A percentile compares a stretch with the other conserved stretches of the same genome.
Conservation (phyloP, 2,797 vertebrate species). For the Sebastes variabilis region DNA sequence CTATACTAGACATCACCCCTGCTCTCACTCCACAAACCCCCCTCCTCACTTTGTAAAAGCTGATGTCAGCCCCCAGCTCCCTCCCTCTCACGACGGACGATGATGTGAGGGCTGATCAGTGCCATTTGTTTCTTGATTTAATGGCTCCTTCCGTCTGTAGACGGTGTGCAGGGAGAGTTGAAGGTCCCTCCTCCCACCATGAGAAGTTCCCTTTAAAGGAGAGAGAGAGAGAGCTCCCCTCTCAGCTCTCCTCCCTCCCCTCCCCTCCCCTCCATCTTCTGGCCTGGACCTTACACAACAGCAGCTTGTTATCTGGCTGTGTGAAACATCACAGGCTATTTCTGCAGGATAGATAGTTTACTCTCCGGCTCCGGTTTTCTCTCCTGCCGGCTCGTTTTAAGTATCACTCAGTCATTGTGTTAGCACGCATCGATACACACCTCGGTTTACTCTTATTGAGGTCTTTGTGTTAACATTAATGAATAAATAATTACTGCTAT, state of each 20-base stretch:
- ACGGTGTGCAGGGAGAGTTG: constrained; percentile 70
- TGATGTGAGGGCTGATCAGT: constrained; percentile 57
- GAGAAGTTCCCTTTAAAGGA: constrained; percentile 77
- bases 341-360: constrained; percentile 46
- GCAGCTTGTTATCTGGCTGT: constrained; percentile 67
- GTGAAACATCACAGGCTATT: constrained; percentile 70
- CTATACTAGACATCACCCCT: constrained; percentile 53
- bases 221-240: constrained; percentile 13
- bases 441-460: constrained; percentile 1
- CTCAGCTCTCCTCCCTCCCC: background rate
- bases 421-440: background rate
- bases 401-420: constrained; percentile 23
- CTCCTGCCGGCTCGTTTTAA: constrained; percentile 17
- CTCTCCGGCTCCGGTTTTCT: constrained; percentile 32
- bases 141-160: constrained; percentile 61
- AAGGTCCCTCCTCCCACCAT: constrained; percentile 53
- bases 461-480: constrained; percentile 18
- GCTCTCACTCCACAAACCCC: constrained; percentile 5
- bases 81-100: constrained; percentile 11
- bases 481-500: constrained; percentile 22
- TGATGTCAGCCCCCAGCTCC: constrained; percentile 45
- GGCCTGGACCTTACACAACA: constrained; percentile 59
- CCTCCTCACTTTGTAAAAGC: constrained; percentile 22
- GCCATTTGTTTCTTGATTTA: constrained; percentile 78
- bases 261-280: constrained; percentile 36